Base-by-base conservation (phyloP, 1,140 invertebrate species). In the Caenorhabditis tropicalis region DNA sequence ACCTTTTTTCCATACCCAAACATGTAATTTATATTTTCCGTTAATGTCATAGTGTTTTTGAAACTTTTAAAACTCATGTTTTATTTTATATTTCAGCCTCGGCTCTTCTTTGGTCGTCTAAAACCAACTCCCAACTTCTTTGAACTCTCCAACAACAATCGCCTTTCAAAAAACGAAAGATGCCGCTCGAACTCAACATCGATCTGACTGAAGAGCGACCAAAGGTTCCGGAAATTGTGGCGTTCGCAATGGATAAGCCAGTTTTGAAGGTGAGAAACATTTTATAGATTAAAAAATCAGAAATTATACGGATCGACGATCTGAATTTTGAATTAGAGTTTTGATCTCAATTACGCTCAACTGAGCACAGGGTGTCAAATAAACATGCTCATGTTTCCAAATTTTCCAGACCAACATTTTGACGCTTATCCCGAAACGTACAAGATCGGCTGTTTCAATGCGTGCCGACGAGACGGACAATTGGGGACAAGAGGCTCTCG, bases 381-480 rank as follows among this genome's bases (percentile, higher is more conserved):
- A 33, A 15, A 65, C 16, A 10, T 65, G 33, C n/a, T 19, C 29
- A 33, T 33, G 7, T 24, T 7, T 19, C 24, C 21, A 56, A 56
- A 58, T 33, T 74, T 74, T 51, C 21, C 83, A 80, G 74, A 65
- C 12, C 58, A 65, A 83, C 81, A 48, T 58, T 15, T 56, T 79
- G 39, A 56, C 60, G 12, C 79, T 86, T 12, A 81, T 90, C 27
- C 85, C 88, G 29, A 86, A 88, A 70, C 70, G 89, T 15, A 65
- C 36, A 0, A 89, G 89, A 10, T 86, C 48, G 36, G 88, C 89
- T 19, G 89, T 91, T 27, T 90, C 89, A 21, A 79, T 87, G 43
- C 48, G 87, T 29, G 86, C 84, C 31, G 89, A 90, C 60, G 89
- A 90, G 31, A 90, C 89, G 12, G 89, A 90, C 79, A 79, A 85